phyloP scores from a whole-genome alignment of 2,113 vertebrate species.

The Cacatua alba region DNA sequence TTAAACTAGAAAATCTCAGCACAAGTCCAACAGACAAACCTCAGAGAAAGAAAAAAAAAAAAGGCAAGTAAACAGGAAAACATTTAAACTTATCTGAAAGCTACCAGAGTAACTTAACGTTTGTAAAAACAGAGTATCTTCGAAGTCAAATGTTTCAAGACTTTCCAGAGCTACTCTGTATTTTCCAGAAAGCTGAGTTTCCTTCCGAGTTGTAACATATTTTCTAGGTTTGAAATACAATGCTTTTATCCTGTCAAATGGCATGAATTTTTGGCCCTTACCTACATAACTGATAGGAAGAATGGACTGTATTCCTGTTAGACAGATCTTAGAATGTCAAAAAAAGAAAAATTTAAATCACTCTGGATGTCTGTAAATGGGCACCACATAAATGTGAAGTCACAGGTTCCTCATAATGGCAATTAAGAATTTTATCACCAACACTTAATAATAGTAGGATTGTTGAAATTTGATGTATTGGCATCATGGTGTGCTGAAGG shows the following conservation, averaged over 20 bases:
- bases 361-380: not conserved
- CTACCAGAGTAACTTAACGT: not conserved
- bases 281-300: not conserved
- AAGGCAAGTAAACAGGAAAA: not conserved
- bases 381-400: not conserved
- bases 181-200: not conserved
- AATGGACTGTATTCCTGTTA: not conserved
- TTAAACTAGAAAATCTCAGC: conserved; percentile 5
- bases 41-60: not conserved
- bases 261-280: not conserved
- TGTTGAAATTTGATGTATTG: not conserved
- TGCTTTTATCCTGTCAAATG: not conserved
- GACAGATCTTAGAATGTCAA: not conserved
- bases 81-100: not conserved
- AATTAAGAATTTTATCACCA: not conserved
- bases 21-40: not conserved
- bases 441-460: not conserved
- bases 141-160: not conserved
- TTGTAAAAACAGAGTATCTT: not conserved
- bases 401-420: not conserved
- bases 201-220: not conserved
- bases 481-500: not conserved
- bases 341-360: not conserved
- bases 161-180: not conserved
- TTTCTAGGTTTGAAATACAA: not conserved